Evolutionary conservation across 1,140 invertebrate species (phyloP).

Genomic region (Drosophila persimilis): DNA sequence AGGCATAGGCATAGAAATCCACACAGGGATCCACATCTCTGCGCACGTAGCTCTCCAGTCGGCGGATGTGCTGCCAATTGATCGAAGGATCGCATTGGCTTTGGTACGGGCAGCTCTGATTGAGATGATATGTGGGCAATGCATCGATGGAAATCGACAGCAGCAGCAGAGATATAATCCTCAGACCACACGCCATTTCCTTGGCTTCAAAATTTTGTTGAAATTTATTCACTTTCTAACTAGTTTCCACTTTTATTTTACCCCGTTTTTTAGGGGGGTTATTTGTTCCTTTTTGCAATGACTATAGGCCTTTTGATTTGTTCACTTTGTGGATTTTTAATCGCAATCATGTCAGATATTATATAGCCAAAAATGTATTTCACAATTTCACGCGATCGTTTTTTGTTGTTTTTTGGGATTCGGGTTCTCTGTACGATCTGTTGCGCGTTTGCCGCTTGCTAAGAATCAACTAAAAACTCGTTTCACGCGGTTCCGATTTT

Average conservation of each 20-base stretch:
- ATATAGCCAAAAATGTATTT: slow-evolving; percentile 11
- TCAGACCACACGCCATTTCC: slow-evolving; percentile 12
- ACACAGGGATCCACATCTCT: slow-evolving; percentile 90
- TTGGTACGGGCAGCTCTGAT: slow-evolving; percentile 36
- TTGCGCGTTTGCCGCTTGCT: slow-evolving; percentile 65
- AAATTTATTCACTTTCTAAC: no score
- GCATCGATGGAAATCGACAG: slow-evolving; percentile 29
- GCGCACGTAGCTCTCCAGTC: slow-evolving; percentile 87
- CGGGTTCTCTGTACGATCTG: slow-evolving; percentile 21
- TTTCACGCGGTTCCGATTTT: slow-evolving; percentile 69
- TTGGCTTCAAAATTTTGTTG: neutral
- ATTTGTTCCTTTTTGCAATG: slow-evolving; percentile 2
- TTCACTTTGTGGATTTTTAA: slow-evolving; percentile 30
- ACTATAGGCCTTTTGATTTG: slow-evolving; percentile 14
- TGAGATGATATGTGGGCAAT: slow-evolving; percentile 18
- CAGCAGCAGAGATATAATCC: slow-evolving; percentile 11
- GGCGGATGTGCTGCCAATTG: slow-evolving; percentile 49
- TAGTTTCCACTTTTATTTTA: no score
- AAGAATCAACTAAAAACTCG: slow-evolving; percentile 74
- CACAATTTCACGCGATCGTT: slow-evolving; percentile 3
- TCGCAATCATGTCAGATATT: slow-evolving; percentile 55
- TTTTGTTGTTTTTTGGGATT: neutral
- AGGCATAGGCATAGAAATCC: slow-evolving; percentile 95
- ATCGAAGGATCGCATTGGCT: slow-evolving; percentile 30
- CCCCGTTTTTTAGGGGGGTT: neutral